A percentile compares a stretch with the other conserved stretches of the same genome.
phyloP scores from a whole-genome alignment of 2,888 invertebrate genomes.

The Campoplex nolae region DNA sequence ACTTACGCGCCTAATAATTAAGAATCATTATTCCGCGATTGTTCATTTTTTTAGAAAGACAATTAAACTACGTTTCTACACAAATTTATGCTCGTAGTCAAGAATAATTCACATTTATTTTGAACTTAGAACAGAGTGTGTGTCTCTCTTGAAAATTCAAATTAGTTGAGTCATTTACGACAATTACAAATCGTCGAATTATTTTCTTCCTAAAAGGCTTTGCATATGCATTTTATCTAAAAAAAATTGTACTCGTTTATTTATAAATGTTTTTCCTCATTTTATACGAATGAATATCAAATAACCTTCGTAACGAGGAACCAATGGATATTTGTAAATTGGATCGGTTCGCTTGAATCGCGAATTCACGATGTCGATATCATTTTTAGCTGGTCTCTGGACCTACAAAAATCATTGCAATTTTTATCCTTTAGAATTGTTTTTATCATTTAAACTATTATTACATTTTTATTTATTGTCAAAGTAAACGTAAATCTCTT shows the following conservation, averaged over 20 bases:
- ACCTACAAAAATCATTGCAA: constrained; percentile 81
- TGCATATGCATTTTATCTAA: not conserved
- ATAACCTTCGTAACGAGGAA: constrained; percentile 91
- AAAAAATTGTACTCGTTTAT: not conserved
- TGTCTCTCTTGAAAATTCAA: not conserved
- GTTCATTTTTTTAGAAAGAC: not conserved
- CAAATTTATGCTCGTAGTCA: not conserved
- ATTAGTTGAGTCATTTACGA: no score
- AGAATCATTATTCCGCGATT: not conserved
- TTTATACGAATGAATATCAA: not conserved
- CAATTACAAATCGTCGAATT: no score
- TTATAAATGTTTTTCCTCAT: not conserved
- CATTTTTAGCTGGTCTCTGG: constrained; percentile 88
- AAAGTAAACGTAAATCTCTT: no score
- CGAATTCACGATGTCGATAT: constrained; percentile 88
- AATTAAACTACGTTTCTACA: not conserved
- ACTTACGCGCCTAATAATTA: constrained; percentile 7
- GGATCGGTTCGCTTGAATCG: constrained; percentile 89
- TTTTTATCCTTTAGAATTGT: no score
- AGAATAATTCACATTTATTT: not conserved
- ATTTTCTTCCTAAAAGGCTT: not conserved
- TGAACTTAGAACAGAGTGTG: not conserved
- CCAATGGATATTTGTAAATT: constrained; percentile 90
- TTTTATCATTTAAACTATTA: no score
- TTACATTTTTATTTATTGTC: no score